These are phyloP conservation scores for Acrobeloides nanus DNA, from an alignment of 2,888 invertebrate genomes.

Conservation along the genomic window DNA sequence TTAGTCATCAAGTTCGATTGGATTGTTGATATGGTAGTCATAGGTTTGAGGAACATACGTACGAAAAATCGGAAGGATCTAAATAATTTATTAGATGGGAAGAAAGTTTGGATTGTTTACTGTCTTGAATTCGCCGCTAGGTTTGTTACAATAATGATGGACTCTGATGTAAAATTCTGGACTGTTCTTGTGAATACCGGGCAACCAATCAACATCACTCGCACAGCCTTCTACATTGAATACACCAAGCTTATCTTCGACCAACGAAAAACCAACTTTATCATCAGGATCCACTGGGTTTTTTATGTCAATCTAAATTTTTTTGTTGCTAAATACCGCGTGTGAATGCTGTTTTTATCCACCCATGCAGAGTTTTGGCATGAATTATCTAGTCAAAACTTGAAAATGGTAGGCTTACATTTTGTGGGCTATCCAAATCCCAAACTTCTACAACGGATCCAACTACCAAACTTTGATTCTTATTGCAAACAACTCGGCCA, in stretches of 20 bases:
- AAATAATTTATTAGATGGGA: neutral
- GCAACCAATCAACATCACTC: slow-evolving; percentile 32
- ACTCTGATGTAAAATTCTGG: slow-evolving; percentile 45
- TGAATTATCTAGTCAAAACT: too few relatives aligned
- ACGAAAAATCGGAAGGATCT: slow-evolving; percentile 16
- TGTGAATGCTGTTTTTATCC: too few relatives aligned
- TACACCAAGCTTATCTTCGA: slow-evolving; percentile 30
- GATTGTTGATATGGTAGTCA: slow-evolving; percentile 40
- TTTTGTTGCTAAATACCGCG: too few relatives aligned
- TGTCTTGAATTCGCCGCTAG: slow-evolving; percentile 34
- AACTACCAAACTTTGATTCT: slow-evolving; percentile 26
- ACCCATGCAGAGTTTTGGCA: too few relatives aligned
- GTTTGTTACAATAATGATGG: slow-evolving; percentile 48
- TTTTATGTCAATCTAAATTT: slow-evolving; percentile 12
- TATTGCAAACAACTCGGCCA: slow-evolving; percentile 30
- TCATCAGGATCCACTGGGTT: slow-evolving; percentile 23
- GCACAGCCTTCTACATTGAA: slow-evolving; percentile 36
- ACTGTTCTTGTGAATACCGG: slow-evolving; percentile 20
- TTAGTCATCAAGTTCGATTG: slow-evolving; percentile 34
- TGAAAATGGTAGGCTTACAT: slow-evolving; percentile 14
- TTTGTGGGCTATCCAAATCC: slow-evolving; percentile 38
- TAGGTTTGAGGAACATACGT: slow-evolving; percentile 34
- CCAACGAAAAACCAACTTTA: slow-evolving; percentile 35
- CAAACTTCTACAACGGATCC: slow-evolving; percentile 38
- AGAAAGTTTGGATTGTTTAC: slow-evolving; percentile 7